Evolutionary conservation across 2,113 vertebrate genomes (phyloP), one percentile per base, ranked within the genome.

Genomic region (Corythoichthys haematopterus): DNA sequence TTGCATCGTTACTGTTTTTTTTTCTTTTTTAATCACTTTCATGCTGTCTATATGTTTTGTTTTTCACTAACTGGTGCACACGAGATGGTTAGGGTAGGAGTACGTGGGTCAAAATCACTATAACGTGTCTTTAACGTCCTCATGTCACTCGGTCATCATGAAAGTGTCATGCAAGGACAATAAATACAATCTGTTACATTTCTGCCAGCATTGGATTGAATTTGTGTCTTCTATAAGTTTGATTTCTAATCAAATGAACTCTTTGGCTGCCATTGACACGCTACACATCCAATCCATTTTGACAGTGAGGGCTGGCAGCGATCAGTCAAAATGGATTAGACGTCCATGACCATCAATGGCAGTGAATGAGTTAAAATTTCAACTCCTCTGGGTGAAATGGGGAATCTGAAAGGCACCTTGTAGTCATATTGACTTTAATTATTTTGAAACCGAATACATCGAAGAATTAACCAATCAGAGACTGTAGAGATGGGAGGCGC

Each of bases 1-100:
- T 77, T 78, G 67, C 61, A 70, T 72, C 60, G 10, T 78, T 65
- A 12, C 43, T 47, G 40, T 71, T 2, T 43, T 43, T 43, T 43
- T 43, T 7, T 7, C 5, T 16, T 3, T 35, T 35, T 15, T 28
- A 72, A 40, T 5, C 10, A 38, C 1, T 35, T 36, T 15, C 33
- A 74, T 46, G 68, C 69, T 45, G 35, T 67, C 36, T 64, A n/a
- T 77, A 51, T 10, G 37, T 51, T 65, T 51, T 38, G 33, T 51
- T n/a, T 6, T 50, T 64, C 12, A 16, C 16, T 6, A 60, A 37
- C 37, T 60, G 58, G 7, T 16, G 16, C 37, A n/a, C 15, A 40
- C 10, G 6, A 60, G 58, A 36, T 59, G 37, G 55, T 15, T 57
- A 5, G 56, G 12, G 1, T 60, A 36, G 6, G 53, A 56, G 28